Evolutionary conservation across 2,797 vertebrate species (phyloP).

Genomic region (Sphaeramia orbicularis): DNA sequence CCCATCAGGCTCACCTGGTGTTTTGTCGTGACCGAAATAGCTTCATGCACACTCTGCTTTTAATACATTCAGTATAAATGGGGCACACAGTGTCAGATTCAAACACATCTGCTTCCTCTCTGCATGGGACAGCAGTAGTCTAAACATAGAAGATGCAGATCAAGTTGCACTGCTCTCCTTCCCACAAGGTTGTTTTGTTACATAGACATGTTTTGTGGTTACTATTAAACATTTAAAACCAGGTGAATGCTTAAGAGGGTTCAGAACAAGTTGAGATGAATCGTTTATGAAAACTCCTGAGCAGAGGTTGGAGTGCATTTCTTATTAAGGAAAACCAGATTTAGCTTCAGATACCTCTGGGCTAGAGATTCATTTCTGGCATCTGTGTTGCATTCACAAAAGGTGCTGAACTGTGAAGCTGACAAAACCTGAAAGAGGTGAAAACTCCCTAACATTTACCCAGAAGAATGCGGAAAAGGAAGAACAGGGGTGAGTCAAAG

Average conservation of each 20-base stretch:
- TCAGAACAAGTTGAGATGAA: slow-evolving; percentile 44
- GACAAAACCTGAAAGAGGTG: slow-evolving; percentile 19
- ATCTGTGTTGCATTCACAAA: slow-evolving; percentile 28
- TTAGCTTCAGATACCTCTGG: slow-evolving; percentile 46
- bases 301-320: slow-evolving; percentile 20
- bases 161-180: slow-evolving; percentile 50
- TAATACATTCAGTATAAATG: slow-evolving; percentile 61
- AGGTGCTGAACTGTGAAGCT: slow-evolving; percentile 16
- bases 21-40: slow-evolving; percentile 68
- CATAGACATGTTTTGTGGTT: slow-evolving; percentile 38
- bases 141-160: slow-evolving; percentile 62
- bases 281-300: slow-evolving; percentile 24
- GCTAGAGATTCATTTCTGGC: slow-evolving; percentile 45
- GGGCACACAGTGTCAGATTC: slow-evolving; percentile 49
- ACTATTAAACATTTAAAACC: slow-evolving; percentile 65
- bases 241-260: slow-evolving; percentile 51
- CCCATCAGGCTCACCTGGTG: slow-evolving; percentile 58
- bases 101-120: slow-evolving; percentile 47
- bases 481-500: neutral
- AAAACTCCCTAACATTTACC: slow-evolving; percentile 21
- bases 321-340: slow-evolving; percentile 17
- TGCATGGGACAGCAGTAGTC: slow-evolving; percentile 40
- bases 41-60: slow-evolving; percentile 42
- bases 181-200: slow-evolving; percentile 43
- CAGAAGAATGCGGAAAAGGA: slow-evolving; percentile 9